Conservation (phyloP, 2,888 invertebrate species). For the Dolichomitus sp. region DNA sequence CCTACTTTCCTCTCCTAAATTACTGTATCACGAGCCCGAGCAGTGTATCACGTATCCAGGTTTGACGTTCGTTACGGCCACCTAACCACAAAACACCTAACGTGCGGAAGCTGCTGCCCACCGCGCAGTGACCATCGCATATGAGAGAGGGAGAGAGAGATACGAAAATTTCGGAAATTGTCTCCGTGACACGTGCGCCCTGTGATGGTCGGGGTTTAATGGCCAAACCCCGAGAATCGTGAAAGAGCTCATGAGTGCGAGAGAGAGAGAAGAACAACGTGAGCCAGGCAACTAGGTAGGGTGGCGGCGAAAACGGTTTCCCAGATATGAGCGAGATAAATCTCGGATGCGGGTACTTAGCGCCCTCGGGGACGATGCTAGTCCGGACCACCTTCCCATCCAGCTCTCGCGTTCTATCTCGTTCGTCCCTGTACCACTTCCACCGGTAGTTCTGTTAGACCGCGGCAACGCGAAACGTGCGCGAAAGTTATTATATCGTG, state of each 20-base stretch:
- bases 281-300: constrained; percentile 35
- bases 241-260: constrained; percentile 37
- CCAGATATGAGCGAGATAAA: constrained; percentile 84
- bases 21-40: constrained; percentile 36
- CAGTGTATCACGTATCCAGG: constrained; percentile 5
- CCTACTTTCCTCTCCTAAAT: constrained; percentile 34
- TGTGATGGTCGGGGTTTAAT: constrained; percentile 63
- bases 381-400: constrained; percentile 3
- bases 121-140: constrained; percentile 40
- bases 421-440: constrained; percentile 34
- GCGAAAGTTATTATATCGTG: constrained; percentile 73
- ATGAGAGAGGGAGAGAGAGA: constrained; percentile 21
- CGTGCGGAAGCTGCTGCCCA: constrained; percentile 7
- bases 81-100: constrained; percentile 5
- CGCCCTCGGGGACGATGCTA: constrained; percentile 72
- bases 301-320: constrained; percentile 74
- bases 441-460: constrained; percentile 58
- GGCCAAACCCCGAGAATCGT: constrained; percentile 53
- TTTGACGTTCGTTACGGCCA: constrained; percentile 29
- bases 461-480: constrained; percentile 71
- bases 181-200: constrained; percentile 69
- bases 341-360: constrained; percentile 81
- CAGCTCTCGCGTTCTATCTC: constrained; percentile 28
- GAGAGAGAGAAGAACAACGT: constrained; percentile 55
- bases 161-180: constrained; percentile 78